Evolutionary conservation across 2,113 vertebrate species (phyloP).

Genomic region (Hystrix brachyura): DNA sequence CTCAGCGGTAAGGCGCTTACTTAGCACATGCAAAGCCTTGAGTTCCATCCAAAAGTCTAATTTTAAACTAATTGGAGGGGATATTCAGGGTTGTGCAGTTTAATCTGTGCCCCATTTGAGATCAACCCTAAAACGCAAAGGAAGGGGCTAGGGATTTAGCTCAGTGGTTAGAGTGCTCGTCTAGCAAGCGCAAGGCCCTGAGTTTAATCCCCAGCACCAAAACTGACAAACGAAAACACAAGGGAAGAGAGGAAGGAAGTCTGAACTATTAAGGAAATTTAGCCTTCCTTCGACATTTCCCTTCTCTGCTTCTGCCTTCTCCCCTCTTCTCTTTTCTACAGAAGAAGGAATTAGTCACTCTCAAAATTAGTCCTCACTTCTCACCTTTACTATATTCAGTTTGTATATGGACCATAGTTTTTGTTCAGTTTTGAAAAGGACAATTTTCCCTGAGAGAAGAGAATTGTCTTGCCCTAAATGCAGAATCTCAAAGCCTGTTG

Average conservation of each 20-base stretch:
- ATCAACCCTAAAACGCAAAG: neutral
- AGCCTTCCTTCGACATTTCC: neutral
- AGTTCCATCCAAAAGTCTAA: neutral
- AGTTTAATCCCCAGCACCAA: too few species aligned
- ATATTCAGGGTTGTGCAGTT: neutral
- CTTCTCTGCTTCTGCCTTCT: neutral
- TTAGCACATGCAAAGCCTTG: too few species aligned
- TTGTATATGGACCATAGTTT: constrained; percentile 19
- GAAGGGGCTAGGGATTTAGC: neutral
- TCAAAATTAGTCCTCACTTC: neutral
- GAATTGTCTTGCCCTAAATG: constrained; percentile 9
- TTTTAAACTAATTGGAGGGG: neutral
- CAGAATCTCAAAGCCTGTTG: neutral
- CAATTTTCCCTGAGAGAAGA: constrained; percentile 6
- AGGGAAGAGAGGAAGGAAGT: neutral
- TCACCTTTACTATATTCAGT: neutral
- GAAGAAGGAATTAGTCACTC: constrained; percentile 32
- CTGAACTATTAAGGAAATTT: neutral
- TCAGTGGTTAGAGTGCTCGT: too few species aligned
- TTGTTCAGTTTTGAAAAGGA: neutral
- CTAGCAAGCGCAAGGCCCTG: too few species aligned
- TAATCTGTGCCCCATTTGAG: neutral
- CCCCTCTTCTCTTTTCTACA: neutral
- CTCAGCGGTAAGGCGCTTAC: too few species aligned
- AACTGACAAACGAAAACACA: neutral